Conservation (phyloP, 2,797 vertebrate genomes). For the Paratrypauchen microcephalus region DNA sequence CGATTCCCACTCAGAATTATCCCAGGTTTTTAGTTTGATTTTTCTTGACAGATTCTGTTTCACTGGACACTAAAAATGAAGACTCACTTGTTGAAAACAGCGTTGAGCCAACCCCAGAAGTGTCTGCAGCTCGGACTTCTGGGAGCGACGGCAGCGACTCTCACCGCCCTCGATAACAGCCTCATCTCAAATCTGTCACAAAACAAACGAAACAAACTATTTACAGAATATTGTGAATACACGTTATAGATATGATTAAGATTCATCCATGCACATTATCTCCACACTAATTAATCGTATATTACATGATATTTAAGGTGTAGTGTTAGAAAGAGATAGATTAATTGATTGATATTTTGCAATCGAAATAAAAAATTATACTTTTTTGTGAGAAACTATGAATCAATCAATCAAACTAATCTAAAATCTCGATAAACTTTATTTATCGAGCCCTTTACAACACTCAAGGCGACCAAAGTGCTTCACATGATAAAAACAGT, state of each 20-base stretch:
- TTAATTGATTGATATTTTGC: neutral
- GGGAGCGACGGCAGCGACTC: conserved; percentile 25
- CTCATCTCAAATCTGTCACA: conserved; percentile 58
- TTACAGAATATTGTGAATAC: neutral
- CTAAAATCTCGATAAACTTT: too few species aligned
- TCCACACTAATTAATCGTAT: neutral
- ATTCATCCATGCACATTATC: neutral
- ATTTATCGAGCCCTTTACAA: too few species aligned
- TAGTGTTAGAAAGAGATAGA: neutral
- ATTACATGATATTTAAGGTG: neutral
- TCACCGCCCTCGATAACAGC: conserved; percentile 62
- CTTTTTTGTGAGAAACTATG: neutral
- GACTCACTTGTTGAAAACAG: conserved; percentile 94
- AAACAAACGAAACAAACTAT: neutral
- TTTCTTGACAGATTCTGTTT: neutral
- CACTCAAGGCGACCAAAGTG: too few species aligned
- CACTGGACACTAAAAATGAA: neutral
- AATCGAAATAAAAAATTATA: neutral
- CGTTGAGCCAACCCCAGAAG: conserved; percentile 96
- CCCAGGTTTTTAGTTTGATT: neutral
- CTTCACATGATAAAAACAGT: too few species aligned
- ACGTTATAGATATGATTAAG: neutral
- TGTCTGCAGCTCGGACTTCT: conserved; percentile 63
- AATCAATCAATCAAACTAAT: too few species aligned
- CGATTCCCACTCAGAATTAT: too few species aligned